These are phyloP conservation scores for Monomorium pharaonis DNA, from an alignment of 1,140 invertebrate genomes.

Conservation along the genomic window DNA sequence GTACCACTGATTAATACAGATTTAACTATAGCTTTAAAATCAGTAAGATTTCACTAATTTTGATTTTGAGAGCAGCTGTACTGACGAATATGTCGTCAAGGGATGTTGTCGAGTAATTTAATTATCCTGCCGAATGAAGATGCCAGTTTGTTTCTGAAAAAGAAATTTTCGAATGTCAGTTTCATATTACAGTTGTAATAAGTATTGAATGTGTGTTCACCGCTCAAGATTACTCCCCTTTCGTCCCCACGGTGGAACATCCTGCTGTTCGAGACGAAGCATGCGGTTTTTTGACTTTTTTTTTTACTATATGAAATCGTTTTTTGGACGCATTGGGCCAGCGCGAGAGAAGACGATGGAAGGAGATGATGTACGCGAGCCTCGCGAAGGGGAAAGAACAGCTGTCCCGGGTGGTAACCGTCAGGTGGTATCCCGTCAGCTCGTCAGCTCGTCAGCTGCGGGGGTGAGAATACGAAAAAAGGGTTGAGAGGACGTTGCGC, in stretches of 20 bases:
- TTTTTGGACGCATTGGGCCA: conserved; percentile 59
- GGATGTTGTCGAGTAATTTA: background rate
- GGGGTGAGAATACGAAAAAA: conserved; percentile 76
- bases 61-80: background rate
- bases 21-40: too few relatives aligned
- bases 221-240: background rate
- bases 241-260: conserved; percentile 15
- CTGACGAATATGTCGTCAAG: too few relatives aligned
- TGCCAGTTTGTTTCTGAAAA: too few relatives aligned
- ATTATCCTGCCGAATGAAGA: background rate
- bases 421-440: conserved; percentile 75
- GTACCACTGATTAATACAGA: too few relatives aligned
- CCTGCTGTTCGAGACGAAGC: conserved; percentile 12
- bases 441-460: conserved; percentile 76
- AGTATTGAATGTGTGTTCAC: background rate
- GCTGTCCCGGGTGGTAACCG: conserved; percentile 71
- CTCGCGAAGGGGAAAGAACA: conserved; percentile 68
- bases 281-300: conserved; percentile 51
- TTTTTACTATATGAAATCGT: conserved; percentile 60
- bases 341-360: background rate
- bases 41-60: too few relatives aligned
- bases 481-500: conserved; percentile 65
- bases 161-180: too few relatives aligned
- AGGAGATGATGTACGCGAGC: conserved; percentile 7
- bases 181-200: background rate